These are phyloP conservation scores for Columba janthina DNA, from an alignment of 2,113 vertebrate genomes.

Conservation along the genomic window DNA sequence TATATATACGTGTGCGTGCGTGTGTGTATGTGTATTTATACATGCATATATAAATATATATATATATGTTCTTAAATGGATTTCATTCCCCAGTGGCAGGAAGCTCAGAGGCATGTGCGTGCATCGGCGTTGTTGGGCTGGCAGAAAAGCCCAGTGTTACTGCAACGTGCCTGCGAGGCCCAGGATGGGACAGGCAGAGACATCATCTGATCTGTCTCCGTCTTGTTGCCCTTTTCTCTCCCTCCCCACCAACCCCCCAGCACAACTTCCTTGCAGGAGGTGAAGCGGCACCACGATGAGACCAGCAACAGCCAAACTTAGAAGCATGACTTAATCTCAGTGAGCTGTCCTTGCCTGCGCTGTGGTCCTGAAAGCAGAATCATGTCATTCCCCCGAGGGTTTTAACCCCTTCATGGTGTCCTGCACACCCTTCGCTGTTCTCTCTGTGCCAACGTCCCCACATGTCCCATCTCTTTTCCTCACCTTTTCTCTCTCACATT, in stretches of 20 bases:
- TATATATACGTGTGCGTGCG: neutral
- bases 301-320: slow-evolving; percentile 44
- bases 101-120: neutral
- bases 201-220: neutral
- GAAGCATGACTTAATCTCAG: slow-evolving; percentile 54
- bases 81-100: slow-evolving; percentile 43
- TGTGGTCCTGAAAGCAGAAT: slow-evolving; percentile 33
- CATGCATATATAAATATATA: slow-evolving; percentile 42
- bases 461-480: neutral
- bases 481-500: neutral
- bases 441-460: neutral
- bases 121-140: neutral
- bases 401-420: slow-evolving; percentile 12
- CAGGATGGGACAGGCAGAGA: neutral
- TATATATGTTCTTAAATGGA: slow-evolving; percentile 46
- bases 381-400: neutral
- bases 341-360: slow-evolving; percentile 33
- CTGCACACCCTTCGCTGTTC: neutral
- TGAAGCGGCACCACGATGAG: neutral
- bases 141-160: neutral
- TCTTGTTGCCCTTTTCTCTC: neutral
- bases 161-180: neutral
- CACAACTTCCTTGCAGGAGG: slow-evolving; percentile 24
- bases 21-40: slow-evolving; percentile 45
- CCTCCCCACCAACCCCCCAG: neutral